Base-by-base conservation (phyloP, 2,888 invertebrate genomes). In the Diloba caeruleocephala region DNA sequence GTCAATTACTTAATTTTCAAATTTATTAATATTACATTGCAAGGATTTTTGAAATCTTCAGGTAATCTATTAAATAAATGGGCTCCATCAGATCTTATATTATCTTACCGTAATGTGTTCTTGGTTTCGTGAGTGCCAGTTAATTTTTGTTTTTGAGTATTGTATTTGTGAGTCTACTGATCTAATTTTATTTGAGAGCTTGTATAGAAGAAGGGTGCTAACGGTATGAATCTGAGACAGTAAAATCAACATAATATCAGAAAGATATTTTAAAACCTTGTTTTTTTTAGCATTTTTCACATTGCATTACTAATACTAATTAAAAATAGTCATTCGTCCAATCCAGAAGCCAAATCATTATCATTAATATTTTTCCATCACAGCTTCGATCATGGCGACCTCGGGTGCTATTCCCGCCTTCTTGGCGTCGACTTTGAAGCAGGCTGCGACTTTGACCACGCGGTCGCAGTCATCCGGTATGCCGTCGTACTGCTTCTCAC, bases 361-460 rank as follows among this genome's bases (percentile, higher is more conserved):
- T 14, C 25, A 15, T 69, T 73, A 85, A 58, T 92, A 92, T 46
- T 87, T 82, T 57, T 92, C 92, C 55, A 92, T 74, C 15, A 92
- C 89, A 0, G 92, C 88, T 43, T 92, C 92, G 1, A 93, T 87
- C 92, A 92, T 93, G 28, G 89, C 77, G 19, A 93, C 82, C 36
- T 92, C 90, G 0, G 92, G 92, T 0, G 92, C 92, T 28, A 93
- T 90, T 52, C 90, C 91, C 1, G 81, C 87, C 34, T 72, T 81
- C 73, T 83, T 85, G 6, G 85, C 78, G 57, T 85, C 87, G 0
- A 53, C 58, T 42, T 91, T 92, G 83, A 92, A 93, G 80, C 92
- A 93, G 0, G 91, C 90, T 0, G 92, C 87, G 9, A 85, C 83
- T 73, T 92, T 90, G 38, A 92, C 90, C 1, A 92, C 90, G 0